Conservation (phyloP, 2,888 invertebrate genomes). For the Deilephila elpenor region DNA sequence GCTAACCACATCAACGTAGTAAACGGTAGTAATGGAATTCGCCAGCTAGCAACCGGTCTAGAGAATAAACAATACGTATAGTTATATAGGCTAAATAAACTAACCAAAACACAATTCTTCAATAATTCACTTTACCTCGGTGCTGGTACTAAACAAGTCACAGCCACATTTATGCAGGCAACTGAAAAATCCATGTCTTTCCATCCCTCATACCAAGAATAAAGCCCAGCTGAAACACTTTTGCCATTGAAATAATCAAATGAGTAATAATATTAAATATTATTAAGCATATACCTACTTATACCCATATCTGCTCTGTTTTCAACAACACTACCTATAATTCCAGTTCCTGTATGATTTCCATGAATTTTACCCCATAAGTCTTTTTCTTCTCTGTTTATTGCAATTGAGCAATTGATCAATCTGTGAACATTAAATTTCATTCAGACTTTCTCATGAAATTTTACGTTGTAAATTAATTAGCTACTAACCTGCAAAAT, state of each 20-base stretch:
- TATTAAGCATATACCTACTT: conserved; percentile 63
- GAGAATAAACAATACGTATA: conserved; percentile 52
- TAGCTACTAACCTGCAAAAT: conserved; percentile 73
- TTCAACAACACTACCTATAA: conserved; percentile 85
- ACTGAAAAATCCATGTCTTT: conserved; percentile 86
- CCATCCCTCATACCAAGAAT: conserved; percentile 87
- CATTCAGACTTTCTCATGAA: background rate
- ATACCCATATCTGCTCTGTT: conserved; percentile 87
- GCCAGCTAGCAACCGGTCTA: conserved; percentile 85
- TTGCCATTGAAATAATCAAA: background rate
- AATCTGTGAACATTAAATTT: conserved; percentile 58
- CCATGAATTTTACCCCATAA: conserved; percentile 88
- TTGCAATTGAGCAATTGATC: conserved; percentile 74
- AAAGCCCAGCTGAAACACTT: conserved; percentile 61
- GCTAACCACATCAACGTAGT: conserved; percentile 84
- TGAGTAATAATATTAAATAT: conserved; percentile 4
- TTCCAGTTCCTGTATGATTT: conserved; percentile 87
- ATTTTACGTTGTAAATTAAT: background rate
- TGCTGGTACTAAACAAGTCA: conserved; percentile 88
- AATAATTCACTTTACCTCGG: conserved; percentile 76
- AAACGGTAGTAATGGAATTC: conserved; percentile 86
- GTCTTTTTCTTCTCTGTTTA: conserved; percentile 82
- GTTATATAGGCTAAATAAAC: background rate
- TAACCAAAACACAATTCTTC: background rate
- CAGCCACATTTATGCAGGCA: conserved; percentile 84